A percentile compares a stretch with the other conserved stretches of the same genome.
Conservation (phyloP, 2,113 vertebrate species). For the Oophaga pumilio region DNA sequence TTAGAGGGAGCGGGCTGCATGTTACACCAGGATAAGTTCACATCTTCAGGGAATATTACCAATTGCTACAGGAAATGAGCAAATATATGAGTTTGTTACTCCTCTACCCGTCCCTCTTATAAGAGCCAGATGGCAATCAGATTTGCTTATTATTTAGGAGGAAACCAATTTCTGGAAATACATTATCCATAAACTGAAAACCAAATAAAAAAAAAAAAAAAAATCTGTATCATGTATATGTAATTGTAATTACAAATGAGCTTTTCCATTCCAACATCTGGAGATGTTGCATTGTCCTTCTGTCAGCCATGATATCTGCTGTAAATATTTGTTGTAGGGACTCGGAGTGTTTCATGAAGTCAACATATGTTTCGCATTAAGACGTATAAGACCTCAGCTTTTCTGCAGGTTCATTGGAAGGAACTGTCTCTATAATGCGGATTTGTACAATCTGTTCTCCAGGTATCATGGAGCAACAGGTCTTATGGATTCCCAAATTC, state of each 20-base stretch:
- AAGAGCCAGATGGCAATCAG: conserved; percentile 33
- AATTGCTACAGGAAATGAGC: conserved; percentile 43
- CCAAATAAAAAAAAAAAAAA: background rate
- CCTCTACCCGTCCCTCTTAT: conserved; percentile 22
- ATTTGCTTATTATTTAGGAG: conserved; percentile 25
- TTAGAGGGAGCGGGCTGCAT: background rate
- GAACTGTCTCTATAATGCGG: background rate
- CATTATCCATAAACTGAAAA: conserved; percentile 17
- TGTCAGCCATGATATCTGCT: conserved; percentile 28
- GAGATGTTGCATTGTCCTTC: conserved; percentile 22
- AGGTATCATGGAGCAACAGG: background rate
- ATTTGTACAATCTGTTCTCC: background rate
- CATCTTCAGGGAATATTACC: conserved; percentile 36
- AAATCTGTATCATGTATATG: background rate
- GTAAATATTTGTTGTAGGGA: conserved; percentile 22
- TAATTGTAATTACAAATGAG: conserved; percentile 19
- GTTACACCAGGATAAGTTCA: conserved; percentile 35
- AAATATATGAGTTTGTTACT: conserved; percentile 40
- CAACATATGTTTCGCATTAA: background rate
- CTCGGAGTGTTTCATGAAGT: background rate
- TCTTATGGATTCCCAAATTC: background rate
- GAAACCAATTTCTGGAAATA: conserved; percentile 27
- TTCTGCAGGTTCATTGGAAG: background rate
- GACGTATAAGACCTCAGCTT: background rate
- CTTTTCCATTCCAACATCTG: conserved; percentile 22